These are phyloP conservation scores for Drosophila paulistorum DNA, from an alignment of 1,140 invertebrate genomes.

Conservation along the genomic window DNA sequence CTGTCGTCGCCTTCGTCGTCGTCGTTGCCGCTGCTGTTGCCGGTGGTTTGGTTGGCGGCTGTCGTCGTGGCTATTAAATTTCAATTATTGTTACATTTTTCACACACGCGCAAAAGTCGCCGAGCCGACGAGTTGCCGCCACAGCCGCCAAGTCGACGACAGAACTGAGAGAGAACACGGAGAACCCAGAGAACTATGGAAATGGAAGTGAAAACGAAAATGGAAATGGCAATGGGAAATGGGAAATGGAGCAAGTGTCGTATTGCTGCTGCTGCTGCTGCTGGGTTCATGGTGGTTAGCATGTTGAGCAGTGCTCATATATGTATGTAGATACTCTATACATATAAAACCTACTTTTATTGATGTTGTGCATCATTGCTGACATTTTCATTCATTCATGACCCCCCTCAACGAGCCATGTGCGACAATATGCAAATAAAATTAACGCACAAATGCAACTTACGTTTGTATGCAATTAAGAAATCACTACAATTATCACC, in stretches of 20 bases:
- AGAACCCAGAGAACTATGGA: constrained; percentile 31
- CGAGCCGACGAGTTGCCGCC: not conserved
- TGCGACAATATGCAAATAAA: not conserved
- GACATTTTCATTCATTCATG: constrained; percentile 33
- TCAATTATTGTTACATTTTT: constrained; percentile 80
- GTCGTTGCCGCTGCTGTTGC: constrained; percentile 19
- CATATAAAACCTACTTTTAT: constrained; percentile 38
- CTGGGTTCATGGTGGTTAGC: constrained; percentile 14
- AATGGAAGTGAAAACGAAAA: constrained; percentile 51
- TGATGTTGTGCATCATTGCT: constrained; percentile 31
- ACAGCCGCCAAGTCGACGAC: constrained; percentile 27
- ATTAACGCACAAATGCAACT: not conserved
- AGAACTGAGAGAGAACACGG: constrained; percentile 4
- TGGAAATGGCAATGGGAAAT: constrained; percentile 56
- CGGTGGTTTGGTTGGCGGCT: constrained; percentile 58
- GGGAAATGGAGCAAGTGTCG: constrained; percentile 54
- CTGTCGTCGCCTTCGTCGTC: constrained; percentile 4
- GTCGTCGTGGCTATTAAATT: constrained; percentile 76
- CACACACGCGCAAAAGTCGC: constrained; percentile 41
- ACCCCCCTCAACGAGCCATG: not conserved
- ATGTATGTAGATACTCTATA: not conserved
- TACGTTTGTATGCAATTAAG: not conserved
- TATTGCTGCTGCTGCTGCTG: constrained; percentile 13
- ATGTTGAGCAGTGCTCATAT: constrained; percentile 1
- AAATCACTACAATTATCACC: not conserved